Base-by-base conservation (phyloP, 2,888 invertebrate species). In the Lochmaea crataegi region DNA sequence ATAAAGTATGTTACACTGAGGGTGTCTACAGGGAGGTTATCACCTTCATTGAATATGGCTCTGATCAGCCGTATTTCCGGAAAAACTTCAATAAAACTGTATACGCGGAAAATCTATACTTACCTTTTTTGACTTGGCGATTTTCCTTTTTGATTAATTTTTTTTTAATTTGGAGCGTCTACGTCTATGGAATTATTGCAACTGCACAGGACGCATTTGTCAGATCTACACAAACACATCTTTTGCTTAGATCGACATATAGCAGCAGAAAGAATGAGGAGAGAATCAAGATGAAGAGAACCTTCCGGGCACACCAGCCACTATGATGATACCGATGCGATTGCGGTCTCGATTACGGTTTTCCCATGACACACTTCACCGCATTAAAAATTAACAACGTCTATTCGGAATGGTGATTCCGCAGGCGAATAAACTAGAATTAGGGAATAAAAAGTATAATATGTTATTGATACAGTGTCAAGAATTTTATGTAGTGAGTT, bases 151-250 rank as follows among this genome's bases (percentile, higher is more conserved):
- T 3, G 14, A 48, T 48, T 12, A 48, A 32, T 32, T 14, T 48
- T 5, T n/a, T 48, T 48, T n/a, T 48, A 48, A 7, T 53, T 7
- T n/a, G 9, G 6, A 16, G n/a, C 9, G 10, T 56, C 56, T 57
- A 70, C 18, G 56, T 26, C 45, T 53, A 70, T 63, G 69, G 56
- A 69, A 41, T 14, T 61, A n/a, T 16, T 61, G 45, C 67, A 71
- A 42, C 51, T 63, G 45, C 64, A 72, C 72, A 72, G 72, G 71
- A 71, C 42, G 48, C 67, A 72, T 72, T 72, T 68, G 72, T 72
- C 72, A 72, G 32, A 32, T 32, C 9, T 22, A 64, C 7, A 64
- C 32, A 42, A 42, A 41, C 26, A 72, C 67, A 72, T 67, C 56
- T 51, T 67, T 72, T 53, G 67, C 72, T 57, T 38, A 18, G 45